A percentile compares a stretch with the other conserved stretches of the same genome.
phyloP scores from a whole-genome alignment of 1,140 invertebrate species.

The Eriosoma lanigerum region DNA sequence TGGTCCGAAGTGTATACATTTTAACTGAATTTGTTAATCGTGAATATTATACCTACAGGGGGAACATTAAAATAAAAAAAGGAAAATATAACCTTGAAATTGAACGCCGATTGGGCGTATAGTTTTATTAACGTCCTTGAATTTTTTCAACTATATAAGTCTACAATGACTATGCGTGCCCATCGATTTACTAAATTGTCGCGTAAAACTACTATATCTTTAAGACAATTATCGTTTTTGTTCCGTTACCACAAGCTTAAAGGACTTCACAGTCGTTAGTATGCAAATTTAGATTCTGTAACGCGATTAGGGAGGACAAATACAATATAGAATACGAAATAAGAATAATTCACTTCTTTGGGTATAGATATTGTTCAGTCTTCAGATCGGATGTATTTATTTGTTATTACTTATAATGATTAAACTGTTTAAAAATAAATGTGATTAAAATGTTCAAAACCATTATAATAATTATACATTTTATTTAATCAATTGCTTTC shows the following conservation, averaged over 20 bases:
- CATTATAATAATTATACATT: too few relatives aligned
- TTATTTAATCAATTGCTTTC: too few relatives aligned
- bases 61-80: not conserved
- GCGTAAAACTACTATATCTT: not conserved
- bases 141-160: not conserved
- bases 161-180: not conserved
- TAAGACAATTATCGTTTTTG: conserved; percentile 25
- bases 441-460: too few relatives aligned
- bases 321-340: not conserved
- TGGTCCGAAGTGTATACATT: too few relatives aligned
- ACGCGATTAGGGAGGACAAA: not conserved
- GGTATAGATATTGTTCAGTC: too few relatives aligned
- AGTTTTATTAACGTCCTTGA: not conserved
- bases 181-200: not conserved
- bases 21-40: too few relatives aligned
- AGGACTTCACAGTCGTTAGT: not conserved
- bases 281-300: conserved; percentile 10
- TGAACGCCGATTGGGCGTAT: not conserved
- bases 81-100: not conserved
- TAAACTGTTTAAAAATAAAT: too few relatives aligned
- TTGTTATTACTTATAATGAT: too few relatives aligned
- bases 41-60: too few relatives aligned
- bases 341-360: too few relatives aligned
- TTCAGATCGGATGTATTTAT: not conserved
- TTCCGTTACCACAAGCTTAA: not conserved